Evolutionary conservation across 2,113 vertebrate species (phyloP).

Genomic region (Sisor rabdophorus): DNA sequence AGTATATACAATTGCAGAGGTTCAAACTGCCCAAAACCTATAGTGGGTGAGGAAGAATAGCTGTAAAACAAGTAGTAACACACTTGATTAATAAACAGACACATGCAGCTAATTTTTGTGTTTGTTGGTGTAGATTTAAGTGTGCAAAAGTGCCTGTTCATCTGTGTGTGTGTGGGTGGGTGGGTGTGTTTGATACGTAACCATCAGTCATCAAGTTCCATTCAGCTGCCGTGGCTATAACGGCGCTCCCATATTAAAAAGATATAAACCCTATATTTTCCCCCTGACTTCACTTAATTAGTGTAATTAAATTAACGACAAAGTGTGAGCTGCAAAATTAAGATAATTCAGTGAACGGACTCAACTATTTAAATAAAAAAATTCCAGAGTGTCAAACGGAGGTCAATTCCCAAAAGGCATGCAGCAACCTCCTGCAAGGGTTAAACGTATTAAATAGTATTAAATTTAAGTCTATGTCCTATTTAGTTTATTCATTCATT

Average conservation of each 20-base stretch:
- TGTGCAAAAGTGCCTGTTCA: too few species aligned
- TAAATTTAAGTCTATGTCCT: too few species aligned
- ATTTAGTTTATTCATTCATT: not conserved
- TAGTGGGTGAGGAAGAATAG: not conserved
- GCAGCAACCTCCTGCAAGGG: not conserved
- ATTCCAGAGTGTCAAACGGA: not conserved
- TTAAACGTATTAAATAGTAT: too few species aligned
- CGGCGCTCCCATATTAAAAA: not conserved
- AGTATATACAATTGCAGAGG: not conserved
- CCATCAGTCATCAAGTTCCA: conserved; percentile 56
- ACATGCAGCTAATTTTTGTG: too few species aligned
- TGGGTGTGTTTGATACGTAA: conserved; percentile 51
- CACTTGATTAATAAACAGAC: too few species aligned
- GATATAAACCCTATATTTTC: conserved; percentile 31
- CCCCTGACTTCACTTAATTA: conserved; percentile 15
- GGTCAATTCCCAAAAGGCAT: conserved; percentile 8
- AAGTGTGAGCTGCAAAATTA: conserved; percentile 22
- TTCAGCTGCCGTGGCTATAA: conserved; percentile 4
- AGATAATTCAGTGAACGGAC: conserved; percentile 1
- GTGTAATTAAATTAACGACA: conserved; percentile 33
- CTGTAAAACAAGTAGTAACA: not conserved
- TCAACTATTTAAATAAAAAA: not conserved
- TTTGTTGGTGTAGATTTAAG: too few species aligned
- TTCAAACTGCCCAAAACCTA: not conserved
- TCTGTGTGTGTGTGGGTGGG: not conserved